phyloP scores from a whole-genome alignment of 2,113 vertebrate genomes.

The Barnardius zonarius region DNA sequence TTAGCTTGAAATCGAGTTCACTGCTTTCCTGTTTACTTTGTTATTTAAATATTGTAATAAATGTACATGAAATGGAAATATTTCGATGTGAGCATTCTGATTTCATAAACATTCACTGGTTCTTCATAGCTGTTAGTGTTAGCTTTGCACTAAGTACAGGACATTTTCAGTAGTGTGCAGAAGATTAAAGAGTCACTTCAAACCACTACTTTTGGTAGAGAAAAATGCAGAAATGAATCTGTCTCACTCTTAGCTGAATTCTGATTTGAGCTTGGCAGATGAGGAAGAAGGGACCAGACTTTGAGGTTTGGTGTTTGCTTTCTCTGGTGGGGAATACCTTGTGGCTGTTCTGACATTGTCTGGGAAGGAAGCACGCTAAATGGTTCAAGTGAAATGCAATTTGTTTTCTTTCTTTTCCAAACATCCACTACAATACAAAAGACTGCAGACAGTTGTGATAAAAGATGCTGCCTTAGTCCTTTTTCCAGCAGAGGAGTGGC shows the following conservation, averaged over 20 bases:
- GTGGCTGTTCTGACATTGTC: background rate
- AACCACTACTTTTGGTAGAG: background rate
- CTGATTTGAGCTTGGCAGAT: background rate
- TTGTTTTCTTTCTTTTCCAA: background rate
- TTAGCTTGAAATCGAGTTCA: background rate
- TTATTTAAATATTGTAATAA: background rate
- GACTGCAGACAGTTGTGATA: background rate
- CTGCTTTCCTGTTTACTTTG: background rate
- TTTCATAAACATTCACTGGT: background rate
- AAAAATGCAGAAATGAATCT: background rate
- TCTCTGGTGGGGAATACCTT: background rate
- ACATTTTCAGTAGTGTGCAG: background rate
- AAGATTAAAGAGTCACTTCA: background rate
- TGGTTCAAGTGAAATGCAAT: background rate
- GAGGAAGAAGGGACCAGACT: background rate
- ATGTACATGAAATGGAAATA: background rate
- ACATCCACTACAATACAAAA: background rate
- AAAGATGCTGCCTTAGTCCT: background rate
- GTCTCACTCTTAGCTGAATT: background rate
- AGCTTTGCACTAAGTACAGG: background rate
- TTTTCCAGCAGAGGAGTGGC: background rate
- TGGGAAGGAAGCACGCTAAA: background rate
- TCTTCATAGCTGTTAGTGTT: background rate
- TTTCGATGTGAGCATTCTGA: background rate
- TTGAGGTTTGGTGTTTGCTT: background rate